Percentiles rank a stretch among this genome's conserved stretches.
Evolutionary conservation across 2,888 invertebrate species (phyloP).

Genomic region (Plebejus anna): DNA sequence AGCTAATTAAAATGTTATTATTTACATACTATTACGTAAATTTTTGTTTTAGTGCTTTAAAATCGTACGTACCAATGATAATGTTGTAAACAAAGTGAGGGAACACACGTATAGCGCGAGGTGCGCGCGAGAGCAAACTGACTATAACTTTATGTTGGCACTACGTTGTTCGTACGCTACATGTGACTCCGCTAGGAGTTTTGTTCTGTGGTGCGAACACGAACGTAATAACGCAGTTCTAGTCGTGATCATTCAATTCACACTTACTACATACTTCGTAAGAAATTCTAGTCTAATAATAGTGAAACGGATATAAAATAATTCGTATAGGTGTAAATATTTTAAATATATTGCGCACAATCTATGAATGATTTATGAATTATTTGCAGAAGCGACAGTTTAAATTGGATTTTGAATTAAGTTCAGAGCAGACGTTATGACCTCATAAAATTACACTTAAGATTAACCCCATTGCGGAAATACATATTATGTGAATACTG

Average conservation of each 20-base stretch:
- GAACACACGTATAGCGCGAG: slow-evolving; percentile 59
- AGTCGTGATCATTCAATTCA: slow-evolving; percentile 53
- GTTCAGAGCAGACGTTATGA: neutral
- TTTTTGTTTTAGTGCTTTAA: neutral
- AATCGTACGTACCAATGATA: slow-evolving; percentile 58
- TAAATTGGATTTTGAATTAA: neutral
- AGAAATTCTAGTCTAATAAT: neutral
- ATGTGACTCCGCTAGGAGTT: slow-evolving; percentile 51
- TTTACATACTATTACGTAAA: neutral
- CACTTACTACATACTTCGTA: slow-evolving; percentile 39
- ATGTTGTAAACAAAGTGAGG: slow-evolving; percentile 44
- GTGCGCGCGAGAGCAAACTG: slow-evolving; percentile 64
- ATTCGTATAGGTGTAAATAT: neutral
- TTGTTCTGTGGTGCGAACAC: neutral
- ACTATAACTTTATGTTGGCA: slow-evolving; percentile 44
- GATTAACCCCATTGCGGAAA: neutral
- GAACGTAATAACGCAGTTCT: slow-evolving; percentile 39
- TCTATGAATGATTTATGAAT: neutral
- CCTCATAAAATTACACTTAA: neutral
- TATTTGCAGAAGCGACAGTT: neutral
- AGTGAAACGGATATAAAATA: neutral
- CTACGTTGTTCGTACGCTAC: slow-evolving; percentile 51
- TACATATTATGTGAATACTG: neutral
- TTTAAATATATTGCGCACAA: neutral
- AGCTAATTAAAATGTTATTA: neutral